Evolutionary conservation across 2,113 vertebrate genomes (phyloP).

Genomic region (Halcyon malimbica): DNA sequence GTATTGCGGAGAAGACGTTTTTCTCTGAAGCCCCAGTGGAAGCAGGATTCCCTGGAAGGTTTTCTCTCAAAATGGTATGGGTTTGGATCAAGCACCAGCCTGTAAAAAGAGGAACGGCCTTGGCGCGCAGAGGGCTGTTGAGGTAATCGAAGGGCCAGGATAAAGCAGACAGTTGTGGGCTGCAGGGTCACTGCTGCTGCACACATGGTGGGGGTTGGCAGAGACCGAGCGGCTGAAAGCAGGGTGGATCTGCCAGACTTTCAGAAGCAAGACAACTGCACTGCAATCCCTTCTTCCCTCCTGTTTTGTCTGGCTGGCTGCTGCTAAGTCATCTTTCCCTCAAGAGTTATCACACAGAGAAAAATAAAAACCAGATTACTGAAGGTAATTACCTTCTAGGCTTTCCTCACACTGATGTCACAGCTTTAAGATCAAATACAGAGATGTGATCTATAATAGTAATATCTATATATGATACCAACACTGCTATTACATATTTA

Average conservation of each 20-base stretch:
- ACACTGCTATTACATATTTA: not conserved
- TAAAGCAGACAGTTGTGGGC: not conserved
- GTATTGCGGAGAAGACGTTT: not conserved
- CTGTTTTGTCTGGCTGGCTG: accelerated
- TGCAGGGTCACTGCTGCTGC: not conserved
- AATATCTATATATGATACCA: not conserved
- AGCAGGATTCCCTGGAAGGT: not conserved
- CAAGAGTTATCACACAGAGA: not conserved
- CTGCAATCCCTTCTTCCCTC: too few species aligned
- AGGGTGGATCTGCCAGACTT: accelerated
- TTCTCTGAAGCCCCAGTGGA: not conserved
- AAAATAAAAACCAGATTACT: not conserved
- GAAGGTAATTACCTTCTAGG: not conserved
- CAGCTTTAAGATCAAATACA: not conserved
- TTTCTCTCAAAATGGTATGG: not conserved
- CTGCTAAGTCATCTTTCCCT: not conserved
- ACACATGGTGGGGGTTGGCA: accelerated
- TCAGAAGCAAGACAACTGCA: not conserved
- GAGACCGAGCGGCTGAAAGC: not conserved
- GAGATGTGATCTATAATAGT: not conserved
- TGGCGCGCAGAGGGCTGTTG: not conserved
- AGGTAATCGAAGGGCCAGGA: not conserved
- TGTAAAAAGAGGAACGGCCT: not conserved
- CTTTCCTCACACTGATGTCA: not conserved
- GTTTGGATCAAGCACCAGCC: not conserved